phyloP scores from a whole-genome alignment of 2,888 invertebrate genomes.

The Gymnosoma rotundatum region DNA sequence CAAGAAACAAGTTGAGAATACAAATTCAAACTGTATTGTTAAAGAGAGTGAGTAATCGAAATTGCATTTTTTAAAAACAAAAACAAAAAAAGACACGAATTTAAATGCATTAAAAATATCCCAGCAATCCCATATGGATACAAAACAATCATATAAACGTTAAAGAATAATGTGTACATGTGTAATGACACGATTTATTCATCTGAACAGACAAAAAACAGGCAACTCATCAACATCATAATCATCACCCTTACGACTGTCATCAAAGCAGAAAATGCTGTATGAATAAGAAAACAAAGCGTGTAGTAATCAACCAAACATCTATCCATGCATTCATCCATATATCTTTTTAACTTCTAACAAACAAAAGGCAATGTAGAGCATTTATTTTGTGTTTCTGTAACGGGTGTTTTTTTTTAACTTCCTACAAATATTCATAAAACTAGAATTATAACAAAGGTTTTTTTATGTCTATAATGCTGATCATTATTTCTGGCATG shows the following conservation, averaged over 20 bases:
- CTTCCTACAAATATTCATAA: too few relatives aligned
- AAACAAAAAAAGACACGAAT: background rate
- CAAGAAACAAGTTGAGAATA: too few relatives aligned
- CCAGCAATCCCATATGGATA: background rate
- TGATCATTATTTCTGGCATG: too few relatives aligned
- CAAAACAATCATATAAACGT: background rate
- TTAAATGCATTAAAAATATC: constrained; percentile 11
- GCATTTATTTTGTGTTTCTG: constrained; percentile 5
- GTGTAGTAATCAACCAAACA: constrained; percentile 33
- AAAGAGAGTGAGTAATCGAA: constrained; percentile 32
- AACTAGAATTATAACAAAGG: too few relatives aligned
- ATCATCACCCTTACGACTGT: constrained; percentile 27
- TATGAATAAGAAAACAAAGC: constrained; percentile 37
- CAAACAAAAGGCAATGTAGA: constrained; percentile 18
- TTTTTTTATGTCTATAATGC: too few relatives aligned
- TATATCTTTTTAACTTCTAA: background rate
- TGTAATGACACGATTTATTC: constrained; percentile 35
- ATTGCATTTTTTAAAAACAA: constrained; percentile 9
- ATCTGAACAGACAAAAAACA: constrained; percentile 47
- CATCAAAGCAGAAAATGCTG: constrained; percentile 49
- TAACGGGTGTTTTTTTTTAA: background rate
- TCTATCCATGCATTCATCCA: background rate
- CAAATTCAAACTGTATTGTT: constrained; percentile 1
- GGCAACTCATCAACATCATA: constrained; percentile 40
- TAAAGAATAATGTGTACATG: background rate